A percentile compares a stretch with the other conserved stretches of the same genome.
Evolutionary conservation across 2,888 invertebrate genomes (phyloP).

Genomic region (Helicoverpa assulta): DNA sequence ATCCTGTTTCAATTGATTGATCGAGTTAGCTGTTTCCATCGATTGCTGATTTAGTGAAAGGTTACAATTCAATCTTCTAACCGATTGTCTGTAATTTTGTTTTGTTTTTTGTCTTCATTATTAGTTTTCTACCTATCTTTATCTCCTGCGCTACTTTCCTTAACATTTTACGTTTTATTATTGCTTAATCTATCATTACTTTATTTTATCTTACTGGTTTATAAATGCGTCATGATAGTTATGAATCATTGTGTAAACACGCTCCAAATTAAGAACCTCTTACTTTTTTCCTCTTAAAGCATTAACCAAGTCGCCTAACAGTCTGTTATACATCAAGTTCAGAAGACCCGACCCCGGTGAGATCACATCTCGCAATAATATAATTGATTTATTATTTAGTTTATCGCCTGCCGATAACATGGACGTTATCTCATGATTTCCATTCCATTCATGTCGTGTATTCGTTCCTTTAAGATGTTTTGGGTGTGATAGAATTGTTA

Average conservation of each 20-base stretch:
- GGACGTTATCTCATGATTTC: conserved; percentile 50
- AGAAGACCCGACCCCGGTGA: conserved; percentile 32
- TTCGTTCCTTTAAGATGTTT: conserved; percentile 15
- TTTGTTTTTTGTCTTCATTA: no score
- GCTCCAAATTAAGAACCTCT: background rate
- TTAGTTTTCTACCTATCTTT: no score
- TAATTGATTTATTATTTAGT: conserved; percentile 52
- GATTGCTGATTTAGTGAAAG: no score
- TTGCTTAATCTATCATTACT: no score
- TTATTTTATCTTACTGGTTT: background rate
- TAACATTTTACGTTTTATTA: no score
- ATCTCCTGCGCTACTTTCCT: no score
- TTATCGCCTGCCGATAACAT: conserved; percentile 57
- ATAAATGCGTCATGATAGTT: background rate
- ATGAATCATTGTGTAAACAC: no score
- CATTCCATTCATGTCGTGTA: conserved; percentile 53
- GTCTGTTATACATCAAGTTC: conserved; percentile 33
- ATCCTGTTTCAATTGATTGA: no score
- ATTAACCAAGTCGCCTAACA: conserved; percentile 17
- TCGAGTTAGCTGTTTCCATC: no score
- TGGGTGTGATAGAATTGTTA: conserved; percentile 1
- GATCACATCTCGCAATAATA: conserved; percentile 46
- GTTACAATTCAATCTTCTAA: no score
- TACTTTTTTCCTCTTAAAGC: background rate
- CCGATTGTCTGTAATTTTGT: no score